Evolutionary conservation across 2,113 vertebrate genomes (phyloP).

Genomic region (Cyprinodon variegatus): DNA sequence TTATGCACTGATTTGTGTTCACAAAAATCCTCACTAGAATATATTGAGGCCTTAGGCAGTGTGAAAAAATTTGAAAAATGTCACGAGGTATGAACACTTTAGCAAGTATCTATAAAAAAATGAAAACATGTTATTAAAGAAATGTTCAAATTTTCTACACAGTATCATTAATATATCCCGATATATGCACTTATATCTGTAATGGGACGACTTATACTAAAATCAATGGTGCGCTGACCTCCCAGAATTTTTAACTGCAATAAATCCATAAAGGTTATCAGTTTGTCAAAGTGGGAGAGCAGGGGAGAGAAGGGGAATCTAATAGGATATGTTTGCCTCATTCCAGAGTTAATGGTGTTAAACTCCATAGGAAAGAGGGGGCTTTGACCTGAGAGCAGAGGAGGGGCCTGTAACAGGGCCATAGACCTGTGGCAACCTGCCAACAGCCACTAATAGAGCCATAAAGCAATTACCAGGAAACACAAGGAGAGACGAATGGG

Average conservation of each 20-base stretch:
- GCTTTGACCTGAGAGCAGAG: constrained; percentile 33
- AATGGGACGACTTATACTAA: too few species aligned
- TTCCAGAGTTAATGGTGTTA: constrained; percentile 71
- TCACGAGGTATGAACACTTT: background rate
- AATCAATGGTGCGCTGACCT: background rate
- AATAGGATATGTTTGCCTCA: constrained; percentile 53
- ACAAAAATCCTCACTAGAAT: background rate
- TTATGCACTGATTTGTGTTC: background rate
- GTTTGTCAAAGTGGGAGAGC: constrained; percentile 18
- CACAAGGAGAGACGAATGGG: constrained; percentile 19
- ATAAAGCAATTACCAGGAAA: constrained; percentile 77
- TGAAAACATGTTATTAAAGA: background rate
- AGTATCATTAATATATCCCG: background rate
- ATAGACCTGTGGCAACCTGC: constrained; percentile 57
- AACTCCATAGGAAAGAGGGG: constrained; percentile 32
- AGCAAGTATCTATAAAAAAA: background rate
- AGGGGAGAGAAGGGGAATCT: constrained; percentile 40
- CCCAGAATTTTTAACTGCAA: background rate
- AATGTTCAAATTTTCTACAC: background rate
- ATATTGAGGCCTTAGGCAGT: background rate
- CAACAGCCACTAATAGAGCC: constrained; percentile 64
- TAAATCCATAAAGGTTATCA: constrained; percentile 35
- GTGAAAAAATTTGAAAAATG: background rate
- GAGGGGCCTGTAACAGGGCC: constrained; percentile 55
- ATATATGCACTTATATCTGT: background rate